Evolutionary conservation across 2,797 vertebrate species (phyloP), one percentile per base, ranked within the genome.

Genomic region (Jordanella pulchra): DNA sequence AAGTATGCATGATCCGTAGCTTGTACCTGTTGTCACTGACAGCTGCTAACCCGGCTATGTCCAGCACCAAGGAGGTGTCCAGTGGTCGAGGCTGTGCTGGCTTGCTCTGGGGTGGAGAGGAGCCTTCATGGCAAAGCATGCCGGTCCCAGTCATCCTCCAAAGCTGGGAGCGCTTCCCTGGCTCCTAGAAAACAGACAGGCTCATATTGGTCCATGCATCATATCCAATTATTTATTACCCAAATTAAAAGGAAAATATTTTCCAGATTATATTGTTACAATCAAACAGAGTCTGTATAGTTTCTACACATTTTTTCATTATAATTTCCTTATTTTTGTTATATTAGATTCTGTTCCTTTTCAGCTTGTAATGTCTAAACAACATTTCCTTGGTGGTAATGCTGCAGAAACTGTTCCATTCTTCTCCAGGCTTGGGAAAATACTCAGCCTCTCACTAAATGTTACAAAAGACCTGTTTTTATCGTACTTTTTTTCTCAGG

Each of bases 111-210:
- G 98, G 97, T 5, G 98, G 96, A 0, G 97, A 97, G 0, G 98
- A 99, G 54, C 98, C 97, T 82, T 99, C 98, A 0, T 99, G 97
- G 83, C 97, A 99, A 48, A 99, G 90, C 96, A 97, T 96, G 56
- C 97, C 97, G 0, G 87, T 81, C 0, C 94, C 96, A 0, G 89
- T 97, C 96, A 99, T 97, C 79, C 97, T 93, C 98, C 98, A 99
- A 58, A 99, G 94, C 89, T 99, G 98, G 13, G 98, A 99, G 2
- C 98, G 95, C 85, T 99, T 99, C 56, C 98, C 98, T 0, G 98
- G 97, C 70, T 99, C 98, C 98, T 99, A 69, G 55, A 80, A 17
- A 51, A 21, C 27, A 73, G 45, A 7, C 25, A 42, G 0, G 13
- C 1, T 0, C 55, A 35, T 13, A 21, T 45, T 63, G 23, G 17